Evolutionary conservation across 2,888 invertebrate genomes (phyloP), one percentile per base, ranked within the genome.

Genomic region (Nomada fabriciana): DNA sequence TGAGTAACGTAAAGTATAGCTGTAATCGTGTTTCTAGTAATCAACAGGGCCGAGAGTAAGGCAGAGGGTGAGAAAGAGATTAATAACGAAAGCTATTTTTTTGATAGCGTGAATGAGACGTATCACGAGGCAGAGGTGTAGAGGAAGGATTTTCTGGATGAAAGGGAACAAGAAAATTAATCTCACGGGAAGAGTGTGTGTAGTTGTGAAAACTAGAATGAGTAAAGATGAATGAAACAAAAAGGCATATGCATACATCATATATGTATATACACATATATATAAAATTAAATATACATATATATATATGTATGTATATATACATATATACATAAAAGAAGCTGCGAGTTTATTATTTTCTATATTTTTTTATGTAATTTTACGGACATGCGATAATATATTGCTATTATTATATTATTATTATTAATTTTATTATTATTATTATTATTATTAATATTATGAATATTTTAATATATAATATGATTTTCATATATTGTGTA

Each of bases 361-460:
- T 93, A 93, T 93, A 93, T 93, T 93, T 93, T 93, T 93, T 93
- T 93, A 93, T 93, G 92, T 93, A 93, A 93, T 93, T 93, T 93
- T 93, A 93, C 88, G 92, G 87, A 93, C 89, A 91, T 91, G 92
- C 92, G 92, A 92, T 91, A 91, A 91, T 91, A 91, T 91, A 91
- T 91, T 86, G 84, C 76, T 64, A 86, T 76, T 81, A 85, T 84
- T 82, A 85, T 85, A 64, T 84, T 84, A 89, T 86, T 89, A 76
- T 88, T 90, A 88, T 90, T 90, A 89, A 89, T 88, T 91, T 90
- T 92, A 92, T 91, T 91, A 90, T 92, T 93, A 90, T 87, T 88
- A 89, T 84, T 84, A 89, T 88, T 90, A 84, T 89, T 90, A 90
- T 91, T 90, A 90, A 90, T 89, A 92, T 91, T 92, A 93, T 91